Conservation (phyloP, 2,888 invertebrate genomes). For the Thymelicus lineola region DNA sequence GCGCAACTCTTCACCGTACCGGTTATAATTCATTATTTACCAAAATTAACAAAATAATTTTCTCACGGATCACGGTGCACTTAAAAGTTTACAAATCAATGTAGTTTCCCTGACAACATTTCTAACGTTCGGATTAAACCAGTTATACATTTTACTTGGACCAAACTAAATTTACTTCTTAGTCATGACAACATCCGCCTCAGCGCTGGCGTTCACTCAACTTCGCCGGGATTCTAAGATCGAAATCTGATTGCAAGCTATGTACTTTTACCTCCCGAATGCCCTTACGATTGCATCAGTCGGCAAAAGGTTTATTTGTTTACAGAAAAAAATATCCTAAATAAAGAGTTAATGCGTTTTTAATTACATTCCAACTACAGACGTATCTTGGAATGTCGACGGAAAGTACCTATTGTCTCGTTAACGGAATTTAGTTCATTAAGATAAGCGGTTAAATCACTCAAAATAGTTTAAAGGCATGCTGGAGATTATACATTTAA, state of each 20-base stretch:
- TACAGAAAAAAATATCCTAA: not conserved
- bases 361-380: conserved; percentile 13
- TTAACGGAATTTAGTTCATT: conserved; percentile 10
- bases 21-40: conserved; percentile 77
- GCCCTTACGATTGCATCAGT: conserved; percentile 10
- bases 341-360: conserved; percentile 17
- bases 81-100: conserved; percentile 16
- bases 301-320: not conserved
- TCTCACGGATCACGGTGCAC: conserved; percentile 21
- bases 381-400: not conserved
- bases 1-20: conserved; percentile 71
- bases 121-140: conserved; percentile 40
- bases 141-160: conserved; percentile 48
- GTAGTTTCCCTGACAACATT: conserved; percentile 7
- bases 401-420: not conserved
- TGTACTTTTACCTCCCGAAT: conserved; percentile 40
- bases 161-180: conserved; percentile 51
- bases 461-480: not conserved
- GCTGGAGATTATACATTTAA: too few species aligned
- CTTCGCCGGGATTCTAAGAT: conserved; percentile 59
- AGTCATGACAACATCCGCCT: conserved; percentile 51
- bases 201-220: conserved; percentile 51
- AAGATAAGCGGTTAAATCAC: conserved; percentile 5
- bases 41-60: conserved; percentile 49
- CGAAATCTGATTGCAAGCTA: conserved; percentile 45